Evolutionary conservation across 2,888 invertebrate species (phyloP), one percentile per base, ranked within the genome.

Genomic region (Trichacis sp.): DNA sequence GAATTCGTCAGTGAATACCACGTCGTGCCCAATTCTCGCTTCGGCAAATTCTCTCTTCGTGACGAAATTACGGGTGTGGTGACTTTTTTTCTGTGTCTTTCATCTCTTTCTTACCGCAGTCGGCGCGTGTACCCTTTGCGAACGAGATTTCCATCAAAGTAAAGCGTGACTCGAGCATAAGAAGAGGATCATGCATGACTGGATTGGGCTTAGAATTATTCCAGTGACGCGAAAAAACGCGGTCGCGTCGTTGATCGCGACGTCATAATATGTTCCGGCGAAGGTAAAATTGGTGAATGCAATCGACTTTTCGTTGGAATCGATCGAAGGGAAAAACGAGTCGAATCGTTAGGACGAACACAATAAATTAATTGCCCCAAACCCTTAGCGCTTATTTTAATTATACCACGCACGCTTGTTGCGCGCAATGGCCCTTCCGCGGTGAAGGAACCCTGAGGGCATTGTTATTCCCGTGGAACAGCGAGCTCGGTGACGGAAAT

Each of bases 1-100:
- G n/a, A 33, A 33, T 33, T 1, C 11, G 19, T 19, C 52, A 49
- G 59, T 66, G 66, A 69, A 62, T 63, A 52, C 65, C 55, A 18
- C 18, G 56, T 29, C 47, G 18, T 19, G 18, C 19, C 56, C 67
- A 56, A 64, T 64, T 53, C 38, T 47, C 20, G 56, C 63, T 52
- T 71, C 66, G 60, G 70, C 70, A 69, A 73, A 71, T 71, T 70
- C 62, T 68, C 70, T 59, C 57, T 60, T 8, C 70, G 70, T 68
- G 70, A 70, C 71, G 69, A 66, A 71, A 70, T 73, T 71, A 71
- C 38, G 14, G 48, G 51, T 33, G 33, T 33, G 33, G 33, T 33
- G 33, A 33, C 11, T 33, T 33, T 33, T 24, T 33, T 33, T 33
- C 11, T 9, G 33, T 9, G 33, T 63, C 58, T 67, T 67, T 67